Evolutionary conservation across 2,797 vertebrate genomes (phyloP).

Genomic region (Ambastaia sidthimunki): DNA sequence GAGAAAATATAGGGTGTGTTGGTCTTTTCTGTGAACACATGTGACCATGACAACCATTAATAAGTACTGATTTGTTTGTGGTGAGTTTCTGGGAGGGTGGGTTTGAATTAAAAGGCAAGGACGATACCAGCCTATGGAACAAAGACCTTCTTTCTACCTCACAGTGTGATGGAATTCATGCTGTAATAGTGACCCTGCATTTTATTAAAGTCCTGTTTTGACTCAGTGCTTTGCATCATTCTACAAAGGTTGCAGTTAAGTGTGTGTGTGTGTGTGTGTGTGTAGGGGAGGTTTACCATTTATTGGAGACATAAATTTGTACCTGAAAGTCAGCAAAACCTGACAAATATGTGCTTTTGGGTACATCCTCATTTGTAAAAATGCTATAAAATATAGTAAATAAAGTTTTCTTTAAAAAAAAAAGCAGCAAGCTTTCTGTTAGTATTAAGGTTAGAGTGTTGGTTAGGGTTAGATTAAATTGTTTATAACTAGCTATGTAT

Average conservation of each 20-base stretch:
- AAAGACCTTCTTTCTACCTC: conserved; percentile 24
- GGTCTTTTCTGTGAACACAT: conserved; percentile 41
- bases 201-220: not conserved
- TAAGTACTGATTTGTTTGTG: conserved; percentile 12
- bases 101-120: conserved; percentile 34
- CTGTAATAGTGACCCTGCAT: not conserved
- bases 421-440: no score
- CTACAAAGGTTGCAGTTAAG: conserved; percentile 11
- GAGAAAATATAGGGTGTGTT: conserved; percentile 38
- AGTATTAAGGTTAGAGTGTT: no score
- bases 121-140: conserved; percentile 14
- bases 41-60: conserved; percentile 44
- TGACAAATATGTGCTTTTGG: no score
- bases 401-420: no score
- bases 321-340: no score
- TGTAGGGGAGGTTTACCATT: not conserved
- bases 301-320: no score
- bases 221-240: not conserved
- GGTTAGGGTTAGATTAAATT: no score
- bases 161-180: not conserved
- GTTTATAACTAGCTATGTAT: no score
- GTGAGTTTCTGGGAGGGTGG: conserved; percentile 37
- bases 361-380: no score
- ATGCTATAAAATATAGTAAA: no score
- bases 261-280: conserved; percentile 2